Evolutionary conservation across 2,888 invertebrate species (phyloP), one percentile per base, ranked within the genome.

Genomic region (Piscicola geometra): DNA sequence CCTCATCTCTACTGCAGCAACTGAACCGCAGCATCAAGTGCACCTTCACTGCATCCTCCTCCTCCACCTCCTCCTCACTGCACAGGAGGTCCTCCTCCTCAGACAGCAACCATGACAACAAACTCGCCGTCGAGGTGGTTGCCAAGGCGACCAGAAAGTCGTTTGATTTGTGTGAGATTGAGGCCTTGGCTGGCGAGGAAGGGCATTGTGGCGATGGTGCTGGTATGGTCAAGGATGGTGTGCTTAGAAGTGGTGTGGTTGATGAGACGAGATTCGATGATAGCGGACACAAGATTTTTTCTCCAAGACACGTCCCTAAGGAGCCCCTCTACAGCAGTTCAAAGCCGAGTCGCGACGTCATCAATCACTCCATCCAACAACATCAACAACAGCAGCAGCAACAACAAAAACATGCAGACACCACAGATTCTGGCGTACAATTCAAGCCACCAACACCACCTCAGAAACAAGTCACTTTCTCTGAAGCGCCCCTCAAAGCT

Each of bases 1-100:
- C 73, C n/a, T 56, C 52, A 18, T 33, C 56, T 9, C 32, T 73
- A 9, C 64, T 73, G 64, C 73, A 73, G 64, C 73, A 73, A n/a
- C 47, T 73, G 18, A 73, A 73, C 64, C 60, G 33, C n/a, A 64
- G 52, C 35, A 21, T 60, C 33, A 73, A 60, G 64, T 56, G 18
- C 2, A 33, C 64, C 52, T 25, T 60, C 12, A 21, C 50, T 18
- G 21, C 71, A 15, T 50, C 41, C 30, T 50, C 28, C 21, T 50
- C 56, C 50, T 12, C 21, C 18, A 25, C 56, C 21, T 36, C 73
- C 18, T 56, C 52, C n/a, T 35, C 33, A 12, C 52, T 64, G 15
- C 60, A 73, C 36, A 30, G 73, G 35, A 60, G 73, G 9, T 56
- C 32, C 32, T 73, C 73, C 32, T 64, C 64, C 9, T 64, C 64